phyloP scores from a whole-genome alignment of 2,888 invertebrate genomes.

The Griposia aprilina region DNA sequence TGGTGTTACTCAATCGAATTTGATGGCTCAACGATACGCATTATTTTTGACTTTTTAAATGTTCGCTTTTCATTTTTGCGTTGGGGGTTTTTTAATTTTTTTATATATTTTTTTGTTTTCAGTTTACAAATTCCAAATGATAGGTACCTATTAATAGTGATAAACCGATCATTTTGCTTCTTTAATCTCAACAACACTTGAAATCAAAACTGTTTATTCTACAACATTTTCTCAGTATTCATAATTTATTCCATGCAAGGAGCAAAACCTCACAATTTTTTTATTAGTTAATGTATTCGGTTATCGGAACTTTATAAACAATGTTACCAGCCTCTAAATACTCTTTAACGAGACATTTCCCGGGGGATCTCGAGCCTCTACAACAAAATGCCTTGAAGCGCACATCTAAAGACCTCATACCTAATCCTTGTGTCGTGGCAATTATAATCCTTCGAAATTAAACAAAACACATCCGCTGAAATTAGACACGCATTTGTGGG shows the following conservation, averaged over 20 bases:
- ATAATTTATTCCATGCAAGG: constrained; percentile 9
- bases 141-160: constrained; percentile 1
- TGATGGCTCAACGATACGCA: too few species aligned
- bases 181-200: background rate
- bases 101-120: too few species aligned
- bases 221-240: constrained; percentile 7
- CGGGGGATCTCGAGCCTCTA: constrained; percentile 18
- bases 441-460: constrained; percentile 82
- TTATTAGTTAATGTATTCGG: constrained; percentile 31
- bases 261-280: constrained; percentile 1
- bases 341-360: constrained; percentile 26
- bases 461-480: constrained; percentile 83
- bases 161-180: constrained; percentile 19
- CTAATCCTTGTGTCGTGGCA: constrained; percentile 68
- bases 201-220: background rate
- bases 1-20: too few species aligned
- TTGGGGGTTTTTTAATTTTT: too few species aligned
- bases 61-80: too few species aligned
- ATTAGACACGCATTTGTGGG: constrained; percentile 86
- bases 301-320: constrained; percentile 37
- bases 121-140: background rate
- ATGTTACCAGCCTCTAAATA: constrained; percentile 29
- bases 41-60: too few species aligned
- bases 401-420: constrained; percentile 45
- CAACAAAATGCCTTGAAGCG: constrained; percentile 39